Conservation (phyloP, 1,140 invertebrate genomes). For the Chelonus insularis region DNA sequence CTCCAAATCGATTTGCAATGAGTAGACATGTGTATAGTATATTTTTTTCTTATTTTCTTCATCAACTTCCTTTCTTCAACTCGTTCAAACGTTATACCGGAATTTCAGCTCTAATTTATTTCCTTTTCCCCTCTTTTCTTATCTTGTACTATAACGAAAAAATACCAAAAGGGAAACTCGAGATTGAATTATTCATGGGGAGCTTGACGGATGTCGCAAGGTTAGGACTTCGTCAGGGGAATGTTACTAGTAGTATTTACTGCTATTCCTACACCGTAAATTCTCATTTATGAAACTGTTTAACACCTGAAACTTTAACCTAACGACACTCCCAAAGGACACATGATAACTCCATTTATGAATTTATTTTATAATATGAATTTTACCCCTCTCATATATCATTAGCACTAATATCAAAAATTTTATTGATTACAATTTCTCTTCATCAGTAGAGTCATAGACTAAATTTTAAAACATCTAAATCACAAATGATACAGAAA, state of each 20-base stretch:
- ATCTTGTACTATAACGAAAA: constrained; percentile 8
- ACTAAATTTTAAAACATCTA: too few species aligned
- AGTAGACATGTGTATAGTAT: constrained; percentile 6
- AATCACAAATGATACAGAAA: too few species aligned
- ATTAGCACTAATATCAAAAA: not conserved
- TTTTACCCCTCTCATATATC: too few species aligned
- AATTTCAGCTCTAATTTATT: constrained; percentile 16
- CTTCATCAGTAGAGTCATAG: too few species aligned
- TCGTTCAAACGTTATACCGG: not conserved
- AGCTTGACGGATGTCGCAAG: constrained; percentile 39
- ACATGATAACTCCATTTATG: constrained; percentile 15
- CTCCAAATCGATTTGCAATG: constrained; percentile 1
- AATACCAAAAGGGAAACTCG: constrained; percentile 18
- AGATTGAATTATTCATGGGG: constrained; percentile 46
- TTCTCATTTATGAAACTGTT: constrained; percentile 51
- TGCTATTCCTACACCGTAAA: constrained; percentile 35
- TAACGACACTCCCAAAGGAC: constrained; percentile 14
- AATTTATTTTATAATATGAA: too few species aligned
- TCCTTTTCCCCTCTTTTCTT: not conserved
- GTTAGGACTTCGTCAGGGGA: constrained; percentile 31
- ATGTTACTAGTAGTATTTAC: constrained; percentile 4
- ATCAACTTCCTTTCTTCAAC: not conserved
- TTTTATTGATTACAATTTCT: too few species aligned
- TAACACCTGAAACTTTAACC: constrained; percentile 32
- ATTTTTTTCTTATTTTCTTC: constrained; percentile 4